Evolutionary conservation across 2,888 invertebrate species (phyloP), one percentile per base, ranked within the genome.

Genomic region (Parthenolecanium corni): DNA sequence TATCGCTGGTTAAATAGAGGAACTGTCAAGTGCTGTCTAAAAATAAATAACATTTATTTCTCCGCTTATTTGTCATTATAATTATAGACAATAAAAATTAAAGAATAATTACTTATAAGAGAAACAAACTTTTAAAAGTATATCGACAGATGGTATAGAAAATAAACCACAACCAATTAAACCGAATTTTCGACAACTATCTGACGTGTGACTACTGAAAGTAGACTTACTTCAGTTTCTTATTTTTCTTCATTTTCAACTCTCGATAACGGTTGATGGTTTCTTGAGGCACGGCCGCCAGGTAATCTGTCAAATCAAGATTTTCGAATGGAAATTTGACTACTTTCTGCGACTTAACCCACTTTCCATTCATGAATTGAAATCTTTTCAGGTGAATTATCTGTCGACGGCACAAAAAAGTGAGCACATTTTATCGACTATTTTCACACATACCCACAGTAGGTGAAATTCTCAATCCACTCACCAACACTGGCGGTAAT

Each of bases 341-440:
- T 23, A 89, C 88, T 73, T 92, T 93, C 72, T 91, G 91, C 0
- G 92, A 93, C 73, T 94, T 94, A 23, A 93, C 88, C 93, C 93
- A 94, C 71, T 90, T 85, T 71, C 83, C 86, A 75, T 89, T 88
- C 61, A 90, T 84, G 73, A 82, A 89, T 73, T 93, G 92, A 76
- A 94, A 94, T 2, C 94, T 82, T 73, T 94, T 94, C 67, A 94
- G 76, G 73, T 94, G 93, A 58, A 94, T 82, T 71, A 94, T 89
- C 91, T 92, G 74, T 1, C n/a, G n/a, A 12, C 3, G 16, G 5
- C 20, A 16, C n/a, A 12, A 44, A 49, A 49, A 49, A 20, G 3
- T 14, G 12, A 49, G 20, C 14, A 49, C 6, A n/a, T 51, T 23
- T n/a, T 18, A 23, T 3, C 2, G 20, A 47, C 3, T 1, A 47